Conservation (phyloP, 2,113 vertebrate species). For the Cephalopterus ornatus region DNA sequence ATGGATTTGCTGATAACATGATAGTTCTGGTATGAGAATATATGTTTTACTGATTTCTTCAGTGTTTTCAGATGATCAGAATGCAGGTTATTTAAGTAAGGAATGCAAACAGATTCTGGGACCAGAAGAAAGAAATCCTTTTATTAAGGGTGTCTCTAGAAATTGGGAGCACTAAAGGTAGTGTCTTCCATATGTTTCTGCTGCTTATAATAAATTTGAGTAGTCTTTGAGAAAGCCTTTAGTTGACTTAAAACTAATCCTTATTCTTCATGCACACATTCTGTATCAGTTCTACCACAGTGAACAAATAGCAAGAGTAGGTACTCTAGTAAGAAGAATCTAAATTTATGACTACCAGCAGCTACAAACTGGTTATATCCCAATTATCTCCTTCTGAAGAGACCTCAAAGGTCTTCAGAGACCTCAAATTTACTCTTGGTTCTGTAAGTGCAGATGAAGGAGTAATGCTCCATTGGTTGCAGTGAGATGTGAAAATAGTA, state of each 20-base stretch:
- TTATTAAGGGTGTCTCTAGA: background rate
- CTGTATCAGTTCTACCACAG: background rate
- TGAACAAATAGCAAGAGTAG: background rate
- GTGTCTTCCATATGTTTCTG: background rate
- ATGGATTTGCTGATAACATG: background rate
- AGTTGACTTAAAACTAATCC: background rate
- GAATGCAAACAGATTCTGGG: background rate
- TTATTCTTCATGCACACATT: background rate
- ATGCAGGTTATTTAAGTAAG: background rate
- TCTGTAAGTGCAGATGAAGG: background rate
- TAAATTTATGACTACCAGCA: background rate
- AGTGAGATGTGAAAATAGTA: background rate
- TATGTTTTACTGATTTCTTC: background rate
- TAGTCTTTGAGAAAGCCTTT: background rate
- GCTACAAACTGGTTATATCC: background rate
- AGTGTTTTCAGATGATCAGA: background rate
- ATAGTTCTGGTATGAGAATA: background rate
- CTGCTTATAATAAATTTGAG: background rate
- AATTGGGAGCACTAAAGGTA: background rate
- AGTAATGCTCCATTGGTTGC: background rate
- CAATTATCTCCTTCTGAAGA: background rate
- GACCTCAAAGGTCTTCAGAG: too few relatives aligned
- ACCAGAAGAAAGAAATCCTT: background rate
- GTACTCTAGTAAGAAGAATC: background rate
- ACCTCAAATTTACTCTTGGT: background rate